Conservation (phyloP, 2,113 vertebrate species). For the Pangasianodon hypophthalmus region DNA sequence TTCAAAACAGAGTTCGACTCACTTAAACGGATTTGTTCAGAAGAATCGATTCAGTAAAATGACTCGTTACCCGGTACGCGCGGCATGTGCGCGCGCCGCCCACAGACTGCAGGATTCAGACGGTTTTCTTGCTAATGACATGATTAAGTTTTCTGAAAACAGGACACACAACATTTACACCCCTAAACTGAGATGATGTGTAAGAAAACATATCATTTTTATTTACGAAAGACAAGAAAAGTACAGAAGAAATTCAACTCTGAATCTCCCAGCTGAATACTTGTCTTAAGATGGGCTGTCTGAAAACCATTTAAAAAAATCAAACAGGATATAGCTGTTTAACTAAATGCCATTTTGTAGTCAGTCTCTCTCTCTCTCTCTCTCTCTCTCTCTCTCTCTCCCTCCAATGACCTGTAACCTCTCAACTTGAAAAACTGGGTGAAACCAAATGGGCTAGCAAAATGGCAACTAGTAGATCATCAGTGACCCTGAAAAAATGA, state of each 20-base stretch:
- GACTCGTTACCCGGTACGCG: background rate
- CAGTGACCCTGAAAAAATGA: constrained; percentile 62
- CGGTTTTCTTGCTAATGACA: background rate
- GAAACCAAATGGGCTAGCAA: constrained; percentile 38
- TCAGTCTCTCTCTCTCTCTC: background rate
- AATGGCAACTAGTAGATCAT: constrained; percentile 55
- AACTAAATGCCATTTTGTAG: background rate
- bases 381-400: background rate
- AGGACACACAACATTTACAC: background rate
- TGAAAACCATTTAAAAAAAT: background rate
- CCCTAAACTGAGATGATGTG: background rate
- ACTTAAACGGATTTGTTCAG: background rate
- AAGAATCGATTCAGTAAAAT: constrained; percentile 3
- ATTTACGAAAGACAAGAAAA: background rate
- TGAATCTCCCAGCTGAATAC: background rate
- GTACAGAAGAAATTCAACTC: background rate
- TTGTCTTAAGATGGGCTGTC: background rate
- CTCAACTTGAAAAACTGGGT: constrained; percentile 41
- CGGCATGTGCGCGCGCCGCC: constrained; percentile 3
- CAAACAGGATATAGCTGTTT: background rate
- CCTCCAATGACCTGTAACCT: constrained; percentile 26
- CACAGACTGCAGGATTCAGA: background rate
- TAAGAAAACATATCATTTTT: background rate
- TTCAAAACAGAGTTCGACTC: background rate
- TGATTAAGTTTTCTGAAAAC: background rate